Conservation (phyloP, 2,797 vertebrate species). For the Monodelphis domestica region DNA sequence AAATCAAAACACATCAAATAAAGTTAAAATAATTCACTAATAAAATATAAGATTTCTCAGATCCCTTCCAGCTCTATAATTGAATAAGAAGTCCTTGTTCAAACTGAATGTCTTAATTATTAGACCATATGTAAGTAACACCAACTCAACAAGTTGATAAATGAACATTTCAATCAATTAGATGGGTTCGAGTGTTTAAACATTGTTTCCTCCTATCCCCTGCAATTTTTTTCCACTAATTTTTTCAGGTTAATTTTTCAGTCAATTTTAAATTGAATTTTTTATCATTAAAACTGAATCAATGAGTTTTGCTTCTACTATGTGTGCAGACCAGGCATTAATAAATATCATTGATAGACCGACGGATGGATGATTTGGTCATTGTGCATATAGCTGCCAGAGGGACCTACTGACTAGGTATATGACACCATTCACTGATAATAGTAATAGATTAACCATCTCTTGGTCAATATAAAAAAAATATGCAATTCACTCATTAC, state of each 20-base stretch:
- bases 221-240: neutral
- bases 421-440: neutral
- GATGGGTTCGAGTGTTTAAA: neutral
- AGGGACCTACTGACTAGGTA: neutral
- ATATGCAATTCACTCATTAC: neutral
- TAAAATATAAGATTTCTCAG: neutral
- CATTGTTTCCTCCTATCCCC: neutral
- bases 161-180: neutral
- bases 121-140: neutral
- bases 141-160: neutral
- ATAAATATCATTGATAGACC: neutral
- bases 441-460: no score
- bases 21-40: neutral
- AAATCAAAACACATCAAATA: neutral
- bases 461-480: neutral
- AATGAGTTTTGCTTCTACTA: neutral
- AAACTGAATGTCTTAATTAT: neutral
- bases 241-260: neutral
- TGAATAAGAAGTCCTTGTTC: neutral
- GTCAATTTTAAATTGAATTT: neutral
- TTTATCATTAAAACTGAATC: neutral
- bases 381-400: neutral
- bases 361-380: neutral
- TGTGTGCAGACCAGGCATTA: neutral
- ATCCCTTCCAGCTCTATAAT: slow-evolving; percentile 15